A percentile compares a stretch with the other conserved stretches of the same genome.
Conservation (phyloP, 2,797 vertebrate genomes). For the Pogoniulus pusillus region DNA sequence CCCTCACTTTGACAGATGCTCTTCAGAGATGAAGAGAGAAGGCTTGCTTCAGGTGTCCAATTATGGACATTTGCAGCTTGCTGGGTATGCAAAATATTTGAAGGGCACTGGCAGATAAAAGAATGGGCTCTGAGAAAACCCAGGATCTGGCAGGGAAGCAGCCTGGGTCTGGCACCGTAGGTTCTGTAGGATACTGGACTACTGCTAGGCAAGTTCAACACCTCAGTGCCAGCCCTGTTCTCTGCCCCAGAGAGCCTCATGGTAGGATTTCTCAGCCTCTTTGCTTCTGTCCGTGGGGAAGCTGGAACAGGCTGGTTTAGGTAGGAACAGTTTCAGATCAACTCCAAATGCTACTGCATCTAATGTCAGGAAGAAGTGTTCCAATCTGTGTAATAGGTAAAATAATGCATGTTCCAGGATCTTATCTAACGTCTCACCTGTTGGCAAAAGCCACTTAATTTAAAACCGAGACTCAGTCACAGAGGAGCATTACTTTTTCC, state of each 20-base stretch:
- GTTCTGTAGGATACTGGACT: too few species aligned
- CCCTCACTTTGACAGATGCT: background rate
- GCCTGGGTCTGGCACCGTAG: background rate
- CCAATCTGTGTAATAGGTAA: background rate
- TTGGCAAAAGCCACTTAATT: background rate
- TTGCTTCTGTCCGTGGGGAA: background rate
- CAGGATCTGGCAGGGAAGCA: background rate
- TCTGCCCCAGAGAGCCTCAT: background rate
- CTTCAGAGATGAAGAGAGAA: background rate
- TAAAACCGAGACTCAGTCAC: background rate
- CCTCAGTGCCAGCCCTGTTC: background rate
- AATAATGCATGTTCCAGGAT: background rate
- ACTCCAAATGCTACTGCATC: background rate
- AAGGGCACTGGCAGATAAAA: background rate
- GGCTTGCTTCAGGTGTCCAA: background rate
- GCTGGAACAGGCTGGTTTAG: background rate
- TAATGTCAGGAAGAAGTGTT: background rate
- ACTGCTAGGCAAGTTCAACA: background rate
- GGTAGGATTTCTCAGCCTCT: background rate
- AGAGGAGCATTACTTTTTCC: background rate
- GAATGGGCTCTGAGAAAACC: background rate
- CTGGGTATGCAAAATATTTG: background rate
- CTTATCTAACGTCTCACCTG: background rate
- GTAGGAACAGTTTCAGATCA: background rate
- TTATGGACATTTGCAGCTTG: background rate